These are phyloP conservation scores for Erpobdella octoculata DNA, from an alignment of 2,888 invertebrate species.

Conservation along the genomic window DNA sequence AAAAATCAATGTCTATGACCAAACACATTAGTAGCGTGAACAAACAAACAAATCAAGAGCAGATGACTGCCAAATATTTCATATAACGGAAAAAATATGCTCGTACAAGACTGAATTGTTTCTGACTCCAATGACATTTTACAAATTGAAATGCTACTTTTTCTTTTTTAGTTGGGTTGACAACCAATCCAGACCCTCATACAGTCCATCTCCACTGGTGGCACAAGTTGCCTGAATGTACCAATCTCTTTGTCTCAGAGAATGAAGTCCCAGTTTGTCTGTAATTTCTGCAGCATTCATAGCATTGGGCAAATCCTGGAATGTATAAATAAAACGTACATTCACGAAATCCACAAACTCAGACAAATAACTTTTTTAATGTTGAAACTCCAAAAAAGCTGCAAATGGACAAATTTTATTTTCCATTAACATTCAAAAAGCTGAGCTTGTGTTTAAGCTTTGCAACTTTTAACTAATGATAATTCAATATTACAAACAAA, in stretches of 20 bases:
- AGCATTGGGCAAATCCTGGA: constrained; percentile 96
- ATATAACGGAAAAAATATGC: too few species aligned
- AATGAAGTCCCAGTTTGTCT: constrained; percentile 95
- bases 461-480: neutral
- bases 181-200: constrained; percentile 31
- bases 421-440: too few species aligned
- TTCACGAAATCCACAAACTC: neutral
- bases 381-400: too few species aligned
- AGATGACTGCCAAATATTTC: too few species aligned
- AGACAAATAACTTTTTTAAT: too few species aligned
- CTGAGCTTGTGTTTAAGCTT: neutral
- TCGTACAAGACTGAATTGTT: too few species aligned
- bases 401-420: too few species aligned
- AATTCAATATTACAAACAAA: too few species aligned
- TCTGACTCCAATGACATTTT: neutral
- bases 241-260: constrained; percentile 87
- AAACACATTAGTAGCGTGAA: too few species aligned
- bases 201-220: constrained; percentile 24
- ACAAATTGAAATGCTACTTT: constrained; percentile 11
- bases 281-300: constrained; percentile 99
- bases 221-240: constrained; percentile 39
- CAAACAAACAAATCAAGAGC: too few species aligned
- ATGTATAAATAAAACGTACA: constrained; percentile 37
- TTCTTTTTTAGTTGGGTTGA: constrained; percentile 25
- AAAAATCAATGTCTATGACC: too few species aligned